Conservation (phyloP, 2,888 invertebrate species). For the Netelia melanura region DNA sequence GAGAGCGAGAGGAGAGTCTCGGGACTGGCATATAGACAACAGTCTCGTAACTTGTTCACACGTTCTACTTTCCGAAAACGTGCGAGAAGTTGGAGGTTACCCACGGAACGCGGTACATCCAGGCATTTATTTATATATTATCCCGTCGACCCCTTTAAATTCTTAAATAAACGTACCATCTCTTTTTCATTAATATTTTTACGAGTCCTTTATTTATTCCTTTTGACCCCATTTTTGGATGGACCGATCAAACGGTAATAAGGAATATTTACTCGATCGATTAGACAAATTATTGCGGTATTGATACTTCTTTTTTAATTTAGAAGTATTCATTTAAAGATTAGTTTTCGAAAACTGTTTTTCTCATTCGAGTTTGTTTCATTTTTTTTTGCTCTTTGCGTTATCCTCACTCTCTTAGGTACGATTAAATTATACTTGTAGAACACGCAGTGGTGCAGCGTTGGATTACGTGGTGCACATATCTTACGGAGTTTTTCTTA, state of each 20-base stretch:
- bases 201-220: not conserved
- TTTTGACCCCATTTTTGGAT: not conserved
- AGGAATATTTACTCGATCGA: not conserved
- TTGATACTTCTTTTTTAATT: conserved; percentile 24
- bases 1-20: conserved; percentile 33
- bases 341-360: not conserved
- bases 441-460: conserved; percentile 45
- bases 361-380: not conserved
- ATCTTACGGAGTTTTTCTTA: conserved; percentile 1
- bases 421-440: conserved; percentile 71
- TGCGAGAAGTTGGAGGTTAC: not conserved
- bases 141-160: no score
- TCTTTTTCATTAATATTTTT: not conserved
- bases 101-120: not conserved
- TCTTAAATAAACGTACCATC: no score
- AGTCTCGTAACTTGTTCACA: conserved; percentile 1
- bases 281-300: not conserved
- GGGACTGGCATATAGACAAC: conserved; percentile 36
- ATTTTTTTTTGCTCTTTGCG: not conserved
- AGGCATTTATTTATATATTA: no score
- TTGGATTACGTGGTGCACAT: conserved; percentile 60
- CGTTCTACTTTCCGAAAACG: conserved; percentile 14
- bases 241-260: not conserved
- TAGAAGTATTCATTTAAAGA: conserved; percentile 19
- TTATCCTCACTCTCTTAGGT: conserved; percentile 19